Percentiles rank a stretch among this genome's conserved stretches.
Evolutionary conservation across 2,113 vertebrate species (phyloP).

Genomic region (Podocnemis expansa): DNA sequence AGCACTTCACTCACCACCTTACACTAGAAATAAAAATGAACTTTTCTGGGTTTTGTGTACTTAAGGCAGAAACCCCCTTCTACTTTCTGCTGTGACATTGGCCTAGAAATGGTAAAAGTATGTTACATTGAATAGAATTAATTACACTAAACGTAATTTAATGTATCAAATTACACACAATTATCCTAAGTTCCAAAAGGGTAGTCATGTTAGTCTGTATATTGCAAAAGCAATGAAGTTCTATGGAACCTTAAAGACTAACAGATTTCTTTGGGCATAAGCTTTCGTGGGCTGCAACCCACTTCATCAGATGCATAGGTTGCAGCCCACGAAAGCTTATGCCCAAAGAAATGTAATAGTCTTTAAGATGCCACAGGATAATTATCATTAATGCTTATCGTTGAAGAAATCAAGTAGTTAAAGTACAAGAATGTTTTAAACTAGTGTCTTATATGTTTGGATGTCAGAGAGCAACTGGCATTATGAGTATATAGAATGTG

Average conservation of each 20-base stretch:
- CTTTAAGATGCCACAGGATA: no score
- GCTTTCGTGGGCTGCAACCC: no score
- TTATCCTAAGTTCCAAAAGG: no score
- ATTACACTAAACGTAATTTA: neutral
- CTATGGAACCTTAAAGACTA: no score
- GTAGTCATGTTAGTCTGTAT: no score
- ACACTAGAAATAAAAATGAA: neutral
- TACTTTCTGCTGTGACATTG: neutral
- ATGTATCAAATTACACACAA: neutral
- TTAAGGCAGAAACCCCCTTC: neutral
- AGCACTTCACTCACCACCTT: neutral
- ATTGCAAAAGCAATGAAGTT: no score
- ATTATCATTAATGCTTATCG: neutral
- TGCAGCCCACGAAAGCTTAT: no score
- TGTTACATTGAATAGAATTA: neutral
- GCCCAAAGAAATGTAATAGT: no score
- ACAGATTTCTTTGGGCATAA: no score
- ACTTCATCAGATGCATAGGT: no score
- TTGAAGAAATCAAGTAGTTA: neutral
- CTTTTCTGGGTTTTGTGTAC: neutral
- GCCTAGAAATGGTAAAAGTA: neutral
- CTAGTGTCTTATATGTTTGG: neutral
- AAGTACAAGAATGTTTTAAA: neutral
- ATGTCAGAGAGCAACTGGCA: accelerated
- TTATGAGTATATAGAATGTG: neutral